Percentiles rank a stretch among this genome's conserved stretches.
Evolutionary conservation across 2,888 invertebrate species (phyloP).

Genomic region (Pachliopta kotzebuea): DNA sequence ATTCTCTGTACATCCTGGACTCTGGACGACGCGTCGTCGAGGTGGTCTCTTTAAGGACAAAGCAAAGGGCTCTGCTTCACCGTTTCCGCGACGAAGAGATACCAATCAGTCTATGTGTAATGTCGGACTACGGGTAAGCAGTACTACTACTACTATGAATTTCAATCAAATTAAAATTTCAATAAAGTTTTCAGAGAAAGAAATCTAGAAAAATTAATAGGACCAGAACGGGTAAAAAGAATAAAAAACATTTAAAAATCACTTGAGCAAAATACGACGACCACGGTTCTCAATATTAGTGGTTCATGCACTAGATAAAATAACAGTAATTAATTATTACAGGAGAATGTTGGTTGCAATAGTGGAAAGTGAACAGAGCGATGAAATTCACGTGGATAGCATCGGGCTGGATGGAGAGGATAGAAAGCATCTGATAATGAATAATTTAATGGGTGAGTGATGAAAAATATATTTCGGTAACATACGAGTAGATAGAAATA

Average conservation of each 20-base stretch:
- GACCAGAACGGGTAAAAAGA: background rate
- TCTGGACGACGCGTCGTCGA: slow-evolving; percentile 82
- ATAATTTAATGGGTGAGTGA: slow-evolving; percentile 55
- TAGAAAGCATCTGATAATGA: slow-evolving; percentile 48
- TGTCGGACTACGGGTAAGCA: slow-evolving; percentile 83
- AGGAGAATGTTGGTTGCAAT: slow-evolving; percentile 85
- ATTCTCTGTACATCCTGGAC: slow-evolving; percentile 88
- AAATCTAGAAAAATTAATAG: background rate
- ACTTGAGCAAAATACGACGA: too few species aligned
- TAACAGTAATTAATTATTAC: slow-evolving; percentile 33
- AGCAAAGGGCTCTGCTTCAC: slow-evolving; percentile 80
- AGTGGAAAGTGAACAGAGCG: slow-evolving; percentile 51
- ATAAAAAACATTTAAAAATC: background rate
- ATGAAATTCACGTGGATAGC: slow-evolving; percentile 82
- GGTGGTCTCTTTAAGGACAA: slow-evolving; percentile 81
- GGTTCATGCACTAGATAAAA: background rate
- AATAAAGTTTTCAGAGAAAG: background rate
- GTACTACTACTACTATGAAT: background rate
- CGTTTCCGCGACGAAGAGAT: slow-evolving; percentile 79
- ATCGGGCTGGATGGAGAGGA: slow-evolving; percentile 84
- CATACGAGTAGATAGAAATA: too few species aligned
- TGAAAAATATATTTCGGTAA: background rate
- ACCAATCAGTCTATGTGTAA: slow-evolving; percentile 85
- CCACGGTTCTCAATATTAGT: too few species aligned
- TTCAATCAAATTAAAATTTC: background rate